These are phyloP conservation scores for Pseudobourletiella spinata DNA, from an alignment of 1,140 invertebrate genomes.

Conservation along the genomic window DNA sequence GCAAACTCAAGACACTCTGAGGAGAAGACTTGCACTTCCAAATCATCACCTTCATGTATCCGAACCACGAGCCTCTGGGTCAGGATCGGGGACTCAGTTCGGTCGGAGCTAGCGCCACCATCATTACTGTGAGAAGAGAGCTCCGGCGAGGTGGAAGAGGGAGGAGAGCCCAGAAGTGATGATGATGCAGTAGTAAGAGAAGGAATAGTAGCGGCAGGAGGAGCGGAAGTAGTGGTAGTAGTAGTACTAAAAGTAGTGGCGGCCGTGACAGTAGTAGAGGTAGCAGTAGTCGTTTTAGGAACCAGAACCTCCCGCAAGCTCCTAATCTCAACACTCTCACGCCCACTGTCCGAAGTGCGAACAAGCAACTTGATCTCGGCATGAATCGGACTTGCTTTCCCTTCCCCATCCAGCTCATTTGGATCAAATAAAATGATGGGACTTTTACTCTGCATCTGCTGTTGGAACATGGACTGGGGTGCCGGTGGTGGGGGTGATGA, in stretches of 20 bases:
- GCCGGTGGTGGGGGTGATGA: neutral
- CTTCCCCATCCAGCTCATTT: slow-evolving; percentile 17
- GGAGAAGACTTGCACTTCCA: no score
- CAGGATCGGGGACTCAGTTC: slow-evolving; percentile 28
- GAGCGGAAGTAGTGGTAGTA: neutral
- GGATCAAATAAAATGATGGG: slow-evolving; percentile 19
- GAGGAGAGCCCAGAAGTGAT: neutral
- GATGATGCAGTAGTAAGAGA: neutral
- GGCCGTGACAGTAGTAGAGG: neutral
- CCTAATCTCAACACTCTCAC: slow-evolving; percentile 47
- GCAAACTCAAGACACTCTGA: no score
- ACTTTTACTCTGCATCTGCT: slow-evolving; percentile 17
- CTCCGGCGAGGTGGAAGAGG: slow-evolving; percentile 18
- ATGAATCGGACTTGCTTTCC: slow-evolving; percentile 37
- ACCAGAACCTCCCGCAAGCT: slow-evolving; percentile 46
- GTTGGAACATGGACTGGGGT: neutral
- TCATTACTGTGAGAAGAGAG: slow-evolving; percentile 2
- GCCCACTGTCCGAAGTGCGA: slow-evolving; percentile 45
- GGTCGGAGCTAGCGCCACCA: neutral
- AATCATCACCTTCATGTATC: slow-evolving; percentile 32
- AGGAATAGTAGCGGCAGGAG: neutral
- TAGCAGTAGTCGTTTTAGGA: slow-evolving; percentile 4
- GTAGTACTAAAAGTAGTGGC: neutral
- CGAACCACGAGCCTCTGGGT: slow-evolving; percentile 33
- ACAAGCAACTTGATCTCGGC: slow-evolving; percentile 48